Percentiles rank a stretch among this genome's conserved stretches.
These are phyloP conservation scores for Stictocephala bisonia DNA, from an alignment of 2,888 invertebrate species.

Conservation along the genomic window DNA sequence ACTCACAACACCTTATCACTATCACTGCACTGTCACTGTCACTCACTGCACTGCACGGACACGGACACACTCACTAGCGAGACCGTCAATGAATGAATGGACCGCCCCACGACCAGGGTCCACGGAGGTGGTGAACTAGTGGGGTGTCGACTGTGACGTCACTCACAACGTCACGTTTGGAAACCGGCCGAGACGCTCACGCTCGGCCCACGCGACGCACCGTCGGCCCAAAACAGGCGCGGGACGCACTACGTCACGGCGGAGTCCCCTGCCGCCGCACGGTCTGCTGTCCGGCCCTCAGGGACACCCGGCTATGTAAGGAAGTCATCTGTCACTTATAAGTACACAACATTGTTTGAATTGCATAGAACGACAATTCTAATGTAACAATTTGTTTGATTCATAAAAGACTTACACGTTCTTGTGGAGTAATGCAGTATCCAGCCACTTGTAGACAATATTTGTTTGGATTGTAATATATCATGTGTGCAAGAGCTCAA, in stretches of 20 bases:
- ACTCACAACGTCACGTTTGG: constrained; percentile 39
- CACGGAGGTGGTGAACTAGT: too few species aligned
- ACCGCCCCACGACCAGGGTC: neutral
- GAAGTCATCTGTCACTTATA: too few species aligned
- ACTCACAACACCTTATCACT: neutral
- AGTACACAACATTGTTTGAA: too few species aligned
- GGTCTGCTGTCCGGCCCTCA: neutral
- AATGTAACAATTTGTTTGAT: too few species aligned
- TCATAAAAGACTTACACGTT: too few species aligned
- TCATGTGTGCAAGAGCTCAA: too few species aligned
- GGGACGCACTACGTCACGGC: constrained; percentile 13
- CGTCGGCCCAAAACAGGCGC: constrained; percentile 17
- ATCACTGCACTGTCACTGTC: neutral
- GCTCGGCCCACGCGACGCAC: constrained; percentile 24
- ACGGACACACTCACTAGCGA: neutral
- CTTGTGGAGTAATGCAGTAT: too few species aligned
- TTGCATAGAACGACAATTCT: too few species aligned
- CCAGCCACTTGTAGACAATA: too few species aligned
- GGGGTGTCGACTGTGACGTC: constrained; percentile 44
- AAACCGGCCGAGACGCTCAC: constrained; percentile 44
- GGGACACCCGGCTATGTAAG: neutral
- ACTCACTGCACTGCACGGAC: constrained; percentile 11
- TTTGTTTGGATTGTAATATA: too few species aligned
- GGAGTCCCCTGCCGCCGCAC: constrained; percentile 10
- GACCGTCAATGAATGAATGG: constrained; percentile 19